Percentiles rank a stretch among this genome's conserved stretches.
These are phyloP conservation scores for Drosophila melanosoma DNA, from an alignment of 2,888 invertebrate genomes.

Conservation along the genomic window DNA sequence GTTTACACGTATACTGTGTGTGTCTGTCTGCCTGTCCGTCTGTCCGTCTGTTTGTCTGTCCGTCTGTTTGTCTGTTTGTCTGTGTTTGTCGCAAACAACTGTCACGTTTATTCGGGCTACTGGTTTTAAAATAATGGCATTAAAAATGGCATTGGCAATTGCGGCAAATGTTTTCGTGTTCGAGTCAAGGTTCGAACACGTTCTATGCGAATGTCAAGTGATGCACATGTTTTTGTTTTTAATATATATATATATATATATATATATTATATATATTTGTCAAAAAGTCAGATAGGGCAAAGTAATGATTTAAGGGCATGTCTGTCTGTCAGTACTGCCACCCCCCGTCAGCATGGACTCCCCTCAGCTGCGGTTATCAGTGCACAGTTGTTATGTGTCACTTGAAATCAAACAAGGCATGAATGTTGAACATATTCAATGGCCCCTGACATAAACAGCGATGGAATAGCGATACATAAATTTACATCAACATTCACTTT, in stretches of 20 bases:
- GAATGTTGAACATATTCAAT: constrained; percentile 11
- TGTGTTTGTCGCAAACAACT: constrained; percentile 37
- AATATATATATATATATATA: neutral
- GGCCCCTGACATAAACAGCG: neutral
- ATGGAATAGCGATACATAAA: neutral
- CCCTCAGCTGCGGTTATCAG: constrained; percentile 1
- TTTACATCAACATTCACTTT: neutral
- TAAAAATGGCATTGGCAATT: constrained; percentile 56
- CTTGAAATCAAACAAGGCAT: constrained; percentile 10
- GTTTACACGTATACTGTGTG: constrained; percentile 38
- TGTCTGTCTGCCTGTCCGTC: constrained; percentile 10
- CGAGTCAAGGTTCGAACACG: constrained; percentile 8
- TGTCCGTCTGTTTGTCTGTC: neutral
- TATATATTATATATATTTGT: neutral
- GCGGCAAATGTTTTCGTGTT: constrained; percentile 26
- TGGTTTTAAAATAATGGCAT: constrained; percentile 60
- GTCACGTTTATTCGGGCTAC: constrained; percentile 54
- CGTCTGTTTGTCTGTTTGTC: neutral
- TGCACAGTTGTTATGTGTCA: constrained; percentile 13
- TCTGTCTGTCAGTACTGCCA: constrained; percentile 13
- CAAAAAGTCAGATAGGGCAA: constrained; percentile 54
- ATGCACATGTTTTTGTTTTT: constrained; percentile 24
- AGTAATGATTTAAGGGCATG: constrained; percentile 40
- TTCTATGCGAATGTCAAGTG: constrained; percentile 40
- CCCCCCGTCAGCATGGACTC: neutral